Percentiles rank a stretch among this genome's conserved stretches.
Evolutionary conservation across 2,113 vertebrate genomes (phyloP).

Genomic region (Lophochroa leadbeateri): DNA sequence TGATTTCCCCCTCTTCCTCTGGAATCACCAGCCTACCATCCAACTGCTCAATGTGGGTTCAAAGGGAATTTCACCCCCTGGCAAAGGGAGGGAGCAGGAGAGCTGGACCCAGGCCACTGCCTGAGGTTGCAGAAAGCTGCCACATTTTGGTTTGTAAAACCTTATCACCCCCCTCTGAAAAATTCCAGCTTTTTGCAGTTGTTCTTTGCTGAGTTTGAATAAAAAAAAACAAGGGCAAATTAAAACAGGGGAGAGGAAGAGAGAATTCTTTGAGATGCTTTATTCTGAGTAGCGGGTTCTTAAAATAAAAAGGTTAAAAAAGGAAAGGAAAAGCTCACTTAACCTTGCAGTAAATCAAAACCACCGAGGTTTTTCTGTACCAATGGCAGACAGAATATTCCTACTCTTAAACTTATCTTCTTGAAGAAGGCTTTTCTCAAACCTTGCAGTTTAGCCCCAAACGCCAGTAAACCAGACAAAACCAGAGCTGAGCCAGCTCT

Average conservation of each 20-base stretch:
- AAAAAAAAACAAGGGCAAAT: neutral
- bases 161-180: neutral
- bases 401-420: neutral
- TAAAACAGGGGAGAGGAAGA: neutral
- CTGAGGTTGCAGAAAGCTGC: neutral
- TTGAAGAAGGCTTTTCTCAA: neutral
- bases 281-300: neutral
- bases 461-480: neutral
- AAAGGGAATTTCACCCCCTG: neutral
- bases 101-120: rapidly evolving
- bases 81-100: neutral
- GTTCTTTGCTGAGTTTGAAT: neutral
- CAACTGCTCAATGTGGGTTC: neutral
- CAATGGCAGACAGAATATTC: neutral
- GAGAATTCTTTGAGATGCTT: neutral
- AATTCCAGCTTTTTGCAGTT: neutral
- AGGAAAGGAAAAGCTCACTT: neutral
- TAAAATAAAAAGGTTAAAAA: neutral
- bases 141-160: neutral
- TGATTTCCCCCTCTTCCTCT: neutral
- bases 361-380: neutral
- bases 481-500: neutral
- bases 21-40: neutral
- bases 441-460: neutral
- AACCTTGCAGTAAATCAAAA: neutral